Conservation (phyloP, 2,113 vertebrate species). For the Rattus rattus region DNA sequence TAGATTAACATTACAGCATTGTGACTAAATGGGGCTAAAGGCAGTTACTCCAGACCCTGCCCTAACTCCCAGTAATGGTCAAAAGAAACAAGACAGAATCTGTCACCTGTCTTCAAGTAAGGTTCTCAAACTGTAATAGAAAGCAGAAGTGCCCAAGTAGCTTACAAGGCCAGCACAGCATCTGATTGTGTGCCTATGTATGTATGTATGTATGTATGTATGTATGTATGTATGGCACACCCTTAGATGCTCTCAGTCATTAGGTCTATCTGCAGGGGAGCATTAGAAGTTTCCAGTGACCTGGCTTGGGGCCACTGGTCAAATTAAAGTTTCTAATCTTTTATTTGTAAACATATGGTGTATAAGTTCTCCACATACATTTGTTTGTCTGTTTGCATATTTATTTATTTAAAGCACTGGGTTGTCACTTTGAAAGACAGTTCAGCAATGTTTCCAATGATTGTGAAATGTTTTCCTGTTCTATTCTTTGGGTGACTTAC, state of each 20-base stretch:
- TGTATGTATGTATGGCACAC: too few species aligned
- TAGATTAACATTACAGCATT: slow-evolving; percentile 6
- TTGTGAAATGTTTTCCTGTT: background rate
- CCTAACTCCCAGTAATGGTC: background rate
- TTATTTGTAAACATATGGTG: background rate
- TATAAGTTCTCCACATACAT: background rate
- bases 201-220: too few species aligned
- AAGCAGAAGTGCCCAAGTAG: background rate
- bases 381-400: background rate
- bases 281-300: background rate
- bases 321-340: background rate
- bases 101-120: background rate
- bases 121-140: background rate
- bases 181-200: too few species aligned
- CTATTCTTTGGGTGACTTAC: background rate
- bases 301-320: background rate
- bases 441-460: background rate
- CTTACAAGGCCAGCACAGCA: too few species aligned
- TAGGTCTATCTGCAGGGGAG: background rate
- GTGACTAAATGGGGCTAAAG: background rate
- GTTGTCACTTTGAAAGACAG: background rate
- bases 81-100: background rate
- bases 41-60: background rate
- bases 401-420: background rate
- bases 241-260: background rate